Percentiles rank a stretch among this genome's conserved stretches.
phyloP scores from a whole-genome alignment of 2,888 invertebrate species.

The Cephonodes hylas region DNA sequence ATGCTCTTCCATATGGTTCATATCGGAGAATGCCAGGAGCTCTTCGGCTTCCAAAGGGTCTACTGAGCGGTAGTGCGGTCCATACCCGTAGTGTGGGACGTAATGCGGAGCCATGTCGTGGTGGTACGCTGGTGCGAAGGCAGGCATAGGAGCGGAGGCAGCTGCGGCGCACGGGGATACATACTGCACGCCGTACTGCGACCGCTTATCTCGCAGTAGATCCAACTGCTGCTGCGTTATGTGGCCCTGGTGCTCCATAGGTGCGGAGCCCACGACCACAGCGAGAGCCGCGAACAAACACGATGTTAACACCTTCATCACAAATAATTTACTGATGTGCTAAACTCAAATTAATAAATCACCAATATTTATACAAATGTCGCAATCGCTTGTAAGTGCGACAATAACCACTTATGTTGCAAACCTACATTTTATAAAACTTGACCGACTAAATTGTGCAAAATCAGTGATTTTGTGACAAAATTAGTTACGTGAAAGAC shows the following conservation, averaged over 20 bases:
- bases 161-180: conserved; percentile 51
- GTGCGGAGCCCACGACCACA: conserved; percentile 39
- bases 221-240: conserved; percentile 29
- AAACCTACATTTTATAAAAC: conserved; percentile 35
- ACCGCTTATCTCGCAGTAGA: conserved; percentile 41
- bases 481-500: not conserved
- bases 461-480: conserved; percentile 26
- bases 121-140: conserved; percentile 27
- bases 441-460: conserved; percentile 55
- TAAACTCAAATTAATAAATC: conserved; percentile 31
- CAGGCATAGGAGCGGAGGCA: conserved; percentile 36
- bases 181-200: conserved; percentile 37
- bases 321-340: conserved; percentile 36
- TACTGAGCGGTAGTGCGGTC: conserved; percentile 45
- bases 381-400: conserved; percentile 38
- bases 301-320: conserved; percentile 17
- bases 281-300: conserved; percentile 33
- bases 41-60: conserved; percentile 46
- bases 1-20: conserved; percentile 49
- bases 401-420: conserved; percentile 45
- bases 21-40: conserved; percentile 55
- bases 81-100: conserved; percentile 37
- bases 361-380: conserved; percentile 56
- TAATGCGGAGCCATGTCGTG: conserved; percentile 31
- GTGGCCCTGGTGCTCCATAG: conserved; percentile 27